These are phyloP conservation scores for Phoenicopterus ruber DNA, from an alignment of 2,113 vertebrate species.

Conservation along the genomic window DNA sequence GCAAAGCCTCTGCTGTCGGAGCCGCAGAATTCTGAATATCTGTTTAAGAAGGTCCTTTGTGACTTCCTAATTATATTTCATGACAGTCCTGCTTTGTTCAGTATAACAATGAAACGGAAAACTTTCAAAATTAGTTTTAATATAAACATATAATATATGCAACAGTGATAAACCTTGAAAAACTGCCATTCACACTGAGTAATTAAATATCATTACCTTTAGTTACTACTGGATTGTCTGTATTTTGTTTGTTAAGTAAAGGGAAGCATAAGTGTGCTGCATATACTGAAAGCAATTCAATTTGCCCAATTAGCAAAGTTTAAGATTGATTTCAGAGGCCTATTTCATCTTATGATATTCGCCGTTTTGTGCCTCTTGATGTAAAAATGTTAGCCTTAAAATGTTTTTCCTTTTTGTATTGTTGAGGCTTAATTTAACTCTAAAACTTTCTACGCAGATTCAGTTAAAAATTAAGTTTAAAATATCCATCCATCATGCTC, in stretches of 20 bases:
- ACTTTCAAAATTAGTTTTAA: conserved; percentile 34
- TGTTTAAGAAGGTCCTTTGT: conserved; percentile 22
- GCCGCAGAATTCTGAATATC: background rate
- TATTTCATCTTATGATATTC: background rate
- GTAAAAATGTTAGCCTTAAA: background rate
- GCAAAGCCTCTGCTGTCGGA: conserved; percentile 8
- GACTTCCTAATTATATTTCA: conserved; percentile 29
- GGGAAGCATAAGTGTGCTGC: background rate
- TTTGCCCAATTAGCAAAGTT: conserved; percentile 1
- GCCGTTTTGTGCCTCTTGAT: background rate
- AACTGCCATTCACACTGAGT: background rate
- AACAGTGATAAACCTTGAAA: background rate
- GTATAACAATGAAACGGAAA: background rate
- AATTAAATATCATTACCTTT: conserved; percentile 25
- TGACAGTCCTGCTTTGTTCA: conserved; percentile 17
- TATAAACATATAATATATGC: background rate
- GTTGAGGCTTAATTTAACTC: background rate
- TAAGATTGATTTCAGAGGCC: background rate
- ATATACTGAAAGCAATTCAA: background rate
- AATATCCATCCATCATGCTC: background rate
- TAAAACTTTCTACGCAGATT: background rate
- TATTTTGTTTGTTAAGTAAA: background rate
- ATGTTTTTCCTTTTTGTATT: background rate
- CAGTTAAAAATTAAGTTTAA: background rate
- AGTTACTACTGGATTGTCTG: background rate